These are phyloP conservation scores for Stegodyphus mimosarum DNA, from an alignment of 1,140 invertebrate species.

Conservation along the genomic window DNA sequence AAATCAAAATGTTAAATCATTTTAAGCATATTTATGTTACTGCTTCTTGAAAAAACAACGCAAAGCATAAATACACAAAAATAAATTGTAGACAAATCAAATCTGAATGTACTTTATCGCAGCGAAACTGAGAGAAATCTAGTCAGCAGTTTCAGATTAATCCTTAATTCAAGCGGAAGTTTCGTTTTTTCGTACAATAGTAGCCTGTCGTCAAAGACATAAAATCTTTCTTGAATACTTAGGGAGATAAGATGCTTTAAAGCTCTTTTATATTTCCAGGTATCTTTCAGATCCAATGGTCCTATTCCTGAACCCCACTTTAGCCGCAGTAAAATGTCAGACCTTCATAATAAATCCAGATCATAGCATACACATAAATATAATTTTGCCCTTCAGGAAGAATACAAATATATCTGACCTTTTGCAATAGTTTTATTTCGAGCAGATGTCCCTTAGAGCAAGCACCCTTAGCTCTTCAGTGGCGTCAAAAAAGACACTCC, in stretches of 20 bases:
- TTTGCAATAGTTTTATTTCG: slow-evolving; percentile 14
- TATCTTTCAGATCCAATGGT: neutral
- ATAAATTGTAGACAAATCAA: too few species aligned
- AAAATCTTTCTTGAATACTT: too few species aligned
- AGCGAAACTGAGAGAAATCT: too few species aligned
- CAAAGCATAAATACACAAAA: too few species aligned
- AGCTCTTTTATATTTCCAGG: neutral
- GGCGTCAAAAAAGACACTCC: slow-evolving; percentile 8
- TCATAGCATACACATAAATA: slow-evolving; percentile 33
- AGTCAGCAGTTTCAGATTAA: too few species aligned
- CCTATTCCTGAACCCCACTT: neutral
- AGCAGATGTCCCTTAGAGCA: slow-evolving; percentile 44
- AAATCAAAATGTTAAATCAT: too few species aligned
- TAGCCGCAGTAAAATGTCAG: neutral
- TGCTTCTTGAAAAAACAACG: too few species aligned
- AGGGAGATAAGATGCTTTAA: neutral
- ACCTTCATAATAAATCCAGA: neutral
- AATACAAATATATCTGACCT: slow-evolving; percentile 47
- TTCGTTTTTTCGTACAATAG: neutral
- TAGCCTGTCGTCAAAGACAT: too few species aligned
- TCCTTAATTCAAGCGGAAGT: too few species aligned
- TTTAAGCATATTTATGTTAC: too few species aligned
- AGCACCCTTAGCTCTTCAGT: neutral
- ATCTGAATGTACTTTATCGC: too few species aligned
- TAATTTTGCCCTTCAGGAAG: neutral